A percentile compares a stretch with the other conserved stretches of the same genome.
These are phyloP conservation scores for Tipula unca DNA, from an alignment of 2,888 invertebrate genomes.

Conservation along the genomic window DNA sequence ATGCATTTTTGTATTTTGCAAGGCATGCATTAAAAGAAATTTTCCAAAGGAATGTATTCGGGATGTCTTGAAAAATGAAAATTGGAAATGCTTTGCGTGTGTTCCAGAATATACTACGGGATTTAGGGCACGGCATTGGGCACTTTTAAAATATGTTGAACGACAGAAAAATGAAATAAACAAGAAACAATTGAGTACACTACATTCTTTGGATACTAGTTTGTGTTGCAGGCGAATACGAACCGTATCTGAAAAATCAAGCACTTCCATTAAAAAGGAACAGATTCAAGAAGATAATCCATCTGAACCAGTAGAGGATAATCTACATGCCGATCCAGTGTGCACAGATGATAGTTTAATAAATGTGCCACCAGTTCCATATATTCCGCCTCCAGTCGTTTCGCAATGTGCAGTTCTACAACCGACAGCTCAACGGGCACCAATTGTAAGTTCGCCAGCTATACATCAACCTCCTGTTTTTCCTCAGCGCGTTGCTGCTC, in stretches of 20 bases:
- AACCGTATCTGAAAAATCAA: neutral
- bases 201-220: neutral
- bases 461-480: neutral
- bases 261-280: neutral
- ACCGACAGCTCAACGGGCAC: neutral
- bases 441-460: neutral
- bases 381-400: neutral
- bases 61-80: slow-evolving; percentile 66
- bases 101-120: slow-evolving; percentile 56
- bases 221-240: neutral
- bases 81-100: slow-evolving; percentile 74
- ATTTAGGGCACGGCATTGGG: slow-evolving; percentile 59
- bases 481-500: neutral
- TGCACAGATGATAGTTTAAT: neutral
- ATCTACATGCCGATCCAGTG: neutral
- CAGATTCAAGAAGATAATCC: neutral
- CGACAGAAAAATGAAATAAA: slow-evolving; percentile 41
- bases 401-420: neutral
- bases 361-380: neutral
- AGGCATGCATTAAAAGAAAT: slow-evolving; percentile 68
- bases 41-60: slow-evolving; percentile 55
- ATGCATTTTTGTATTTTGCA: slow-evolving; percentile 66
- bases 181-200: neutral
- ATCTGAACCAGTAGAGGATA: neutral
- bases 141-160: slow-evolving; percentile 58